Evolutionary conservation across 2,113 vertebrate genomes (phyloP).

Genomic region (Oryzias melastigma): DNA sequence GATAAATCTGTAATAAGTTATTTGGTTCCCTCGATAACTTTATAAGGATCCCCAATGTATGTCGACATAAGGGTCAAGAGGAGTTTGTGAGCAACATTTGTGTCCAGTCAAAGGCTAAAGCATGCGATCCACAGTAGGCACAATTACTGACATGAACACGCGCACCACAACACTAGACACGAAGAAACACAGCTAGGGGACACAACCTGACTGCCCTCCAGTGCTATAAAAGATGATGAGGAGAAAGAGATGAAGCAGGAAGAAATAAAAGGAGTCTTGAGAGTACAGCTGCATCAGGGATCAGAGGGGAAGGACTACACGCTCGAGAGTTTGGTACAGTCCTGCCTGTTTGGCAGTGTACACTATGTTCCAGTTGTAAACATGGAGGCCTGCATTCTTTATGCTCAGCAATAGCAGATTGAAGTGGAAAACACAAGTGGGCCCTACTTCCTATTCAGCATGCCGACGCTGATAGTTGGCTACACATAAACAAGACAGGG

Average conservation of each 20-base stretch:
- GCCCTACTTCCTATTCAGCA: slow-evolving; percentile 46
- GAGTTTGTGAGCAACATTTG: slow-evolving; percentile 80
- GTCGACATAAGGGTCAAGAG: slow-evolving; percentile 74
- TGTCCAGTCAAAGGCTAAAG: slow-evolving; percentile 82
- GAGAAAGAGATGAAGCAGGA: slow-evolving; percentile 44
- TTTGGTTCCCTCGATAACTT: slow-evolving; percentile 82
- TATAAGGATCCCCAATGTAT: slow-evolving; percentile 77
- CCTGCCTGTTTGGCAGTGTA: slow-evolving; percentile 72
- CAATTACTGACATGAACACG: slow-evolving; percentile 81
- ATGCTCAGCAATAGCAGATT: slow-evolving; percentile 50
- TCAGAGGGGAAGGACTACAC: slow-evolving; percentile 46
- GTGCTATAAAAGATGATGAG: slow-evolving; percentile 63
- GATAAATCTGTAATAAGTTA: slow-evolving; percentile 81
- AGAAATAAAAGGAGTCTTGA: slow-evolving; percentile 42
- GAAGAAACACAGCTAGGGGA: slow-evolving; percentile 76
- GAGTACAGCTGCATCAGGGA: slow-evolving; percentile 54
- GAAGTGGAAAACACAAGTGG: slow-evolving; percentile 29
- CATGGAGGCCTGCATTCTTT: slow-evolving; percentile 64
- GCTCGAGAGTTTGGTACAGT: slow-evolving; percentile 54
- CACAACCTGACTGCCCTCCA: slow-evolving; percentile 66
- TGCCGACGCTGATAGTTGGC: slow-evolving; percentile 40
- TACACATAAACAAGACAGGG: slow-evolving; percentile 50
- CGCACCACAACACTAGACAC: slow-evolving; percentile 79
- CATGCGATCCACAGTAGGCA: slow-evolving; percentile 84
- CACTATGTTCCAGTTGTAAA: slow-evolving; percentile 71